Evolutionary conservation across 2,113 vertebrate species (phyloP).

Genomic region (Indri indri): DNA sequence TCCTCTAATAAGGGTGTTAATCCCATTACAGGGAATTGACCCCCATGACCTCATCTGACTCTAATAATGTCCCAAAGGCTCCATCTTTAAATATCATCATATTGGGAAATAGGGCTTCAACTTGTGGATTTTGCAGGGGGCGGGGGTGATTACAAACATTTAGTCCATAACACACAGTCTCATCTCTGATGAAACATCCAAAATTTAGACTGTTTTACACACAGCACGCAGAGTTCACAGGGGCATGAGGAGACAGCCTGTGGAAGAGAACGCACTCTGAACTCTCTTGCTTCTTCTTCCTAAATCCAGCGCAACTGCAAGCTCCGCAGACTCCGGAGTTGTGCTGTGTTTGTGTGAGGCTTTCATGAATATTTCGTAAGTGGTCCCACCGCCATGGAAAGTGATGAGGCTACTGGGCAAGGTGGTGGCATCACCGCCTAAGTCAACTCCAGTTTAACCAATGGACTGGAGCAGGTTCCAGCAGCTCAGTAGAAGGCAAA

Average conservation of each 20-base stretch:
- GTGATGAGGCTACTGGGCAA: neutral
- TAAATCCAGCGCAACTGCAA: neutral
- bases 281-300: neutral
- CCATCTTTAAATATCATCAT: neutral
- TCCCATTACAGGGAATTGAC: neutral
- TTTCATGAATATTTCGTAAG: neutral
- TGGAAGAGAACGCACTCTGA: neutral
- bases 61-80: neutral
- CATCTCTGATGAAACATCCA: neutral
- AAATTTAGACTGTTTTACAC: neutral
- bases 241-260: neutral
- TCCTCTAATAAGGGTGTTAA: neutral
- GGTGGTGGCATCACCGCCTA: neutral
- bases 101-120: neutral
- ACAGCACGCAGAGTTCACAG: neutral
- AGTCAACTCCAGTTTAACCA: neutral
- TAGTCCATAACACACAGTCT: neutral
- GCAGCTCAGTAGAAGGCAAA: neutral
- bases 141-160: neutral
- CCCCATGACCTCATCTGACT: neutral
- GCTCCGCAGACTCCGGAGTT: neutral
- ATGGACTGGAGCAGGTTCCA: neutral
- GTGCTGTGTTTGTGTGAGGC: neutral
- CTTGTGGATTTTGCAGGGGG: neutral
- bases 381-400: fast-evolving